A percentile compares a stretch with the other conserved stretches of the same genome.
Conservation (phyloP, 2,113 vertebrate genomes). For the Onychorhynchus coronatus region DNA sequence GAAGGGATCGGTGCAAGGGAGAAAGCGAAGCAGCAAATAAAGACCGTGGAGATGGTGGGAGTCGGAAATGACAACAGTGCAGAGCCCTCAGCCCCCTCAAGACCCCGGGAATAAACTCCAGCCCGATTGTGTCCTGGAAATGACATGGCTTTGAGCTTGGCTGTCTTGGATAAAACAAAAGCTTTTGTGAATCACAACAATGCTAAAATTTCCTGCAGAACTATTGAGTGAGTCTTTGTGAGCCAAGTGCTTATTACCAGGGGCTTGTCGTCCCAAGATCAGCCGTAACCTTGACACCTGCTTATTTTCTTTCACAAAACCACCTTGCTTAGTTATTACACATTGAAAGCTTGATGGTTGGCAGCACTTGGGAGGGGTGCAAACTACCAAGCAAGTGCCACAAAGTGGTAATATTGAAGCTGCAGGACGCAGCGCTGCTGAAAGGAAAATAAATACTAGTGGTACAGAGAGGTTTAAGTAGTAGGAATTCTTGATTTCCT, state of each 20-base stretch:
- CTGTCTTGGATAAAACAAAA: background rate
- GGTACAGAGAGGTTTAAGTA: background rate
- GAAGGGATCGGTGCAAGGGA: background rate
- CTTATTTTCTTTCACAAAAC: slow-evolving; percentile 38
- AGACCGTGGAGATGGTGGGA: background rate
- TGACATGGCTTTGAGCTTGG: background rate
- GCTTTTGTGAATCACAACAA: background rate
- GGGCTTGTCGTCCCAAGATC: background rate
- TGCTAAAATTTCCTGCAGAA: background rate
- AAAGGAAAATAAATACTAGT: background rate
- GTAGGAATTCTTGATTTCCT: background rate
- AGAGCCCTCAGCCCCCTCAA: background rate
- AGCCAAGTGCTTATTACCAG: slow-evolving; percentile 35
- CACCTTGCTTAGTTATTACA: slow-evolving; percentile 10
- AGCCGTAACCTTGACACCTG: slow-evolving; percentile 25
- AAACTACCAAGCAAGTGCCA: background rate
- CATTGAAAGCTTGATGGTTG: background rate
- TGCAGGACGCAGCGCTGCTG: background rate
- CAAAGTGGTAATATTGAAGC: background rate
- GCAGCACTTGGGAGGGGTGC: background rate
- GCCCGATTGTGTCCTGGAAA: background rate
- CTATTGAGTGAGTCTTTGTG: background rate
- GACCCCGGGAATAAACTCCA: background rate
- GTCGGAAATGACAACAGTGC: background rate
- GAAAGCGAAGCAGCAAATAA: background rate